Conservation (phyloP, 2,113 vertebrate species). For the Polypterus bichir region DNA sequence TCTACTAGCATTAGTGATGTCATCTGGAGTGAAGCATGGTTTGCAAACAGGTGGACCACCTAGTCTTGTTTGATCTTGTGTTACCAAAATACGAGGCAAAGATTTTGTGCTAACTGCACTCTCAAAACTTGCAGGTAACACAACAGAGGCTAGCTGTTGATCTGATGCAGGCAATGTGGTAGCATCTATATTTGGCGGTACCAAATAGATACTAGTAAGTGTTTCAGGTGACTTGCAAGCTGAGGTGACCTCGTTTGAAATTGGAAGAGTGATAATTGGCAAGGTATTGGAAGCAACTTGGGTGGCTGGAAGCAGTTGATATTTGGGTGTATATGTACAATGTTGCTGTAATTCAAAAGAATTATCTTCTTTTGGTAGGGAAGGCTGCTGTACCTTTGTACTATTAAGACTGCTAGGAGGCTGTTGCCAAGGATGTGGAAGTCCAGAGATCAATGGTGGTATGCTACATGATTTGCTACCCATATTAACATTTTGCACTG, state of each 20-base stretch:
- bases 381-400: constrained; percentile 32
- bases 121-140: constrained; percentile 50
- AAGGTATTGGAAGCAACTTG: constrained; percentile 41
- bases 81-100: constrained; percentile 84
- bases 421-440: constrained; percentile 56
- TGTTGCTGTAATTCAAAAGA: constrained; percentile 31
- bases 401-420: constrained; percentile 44
- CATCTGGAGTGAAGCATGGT: constrained; percentile 31
- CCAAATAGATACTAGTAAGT: constrained; percentile 42
- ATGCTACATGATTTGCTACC: constrained; percentile 35
- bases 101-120: constrained; percentile 47
- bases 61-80: constrained; percentile 67
- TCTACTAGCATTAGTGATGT: constrained; percentile 40
- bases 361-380: constrained; percentile 35
- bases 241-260: constrained; percentile 36
- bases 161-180: constrained; percentile 23
- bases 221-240: constrained; percentile 45
- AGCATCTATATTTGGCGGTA: constrained; percentile 35
- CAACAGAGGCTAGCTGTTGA: constrained; percentile 43
- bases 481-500: constrained; percentile 53
- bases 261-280: constrained; percentile 48
- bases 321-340: constrained; percentile 73
- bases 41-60: constrained; percentile 42
- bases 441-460: constrained; percentile 47
- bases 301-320: constrained; percentile 63